phyloP scores from a whole-genome alignment of 2,113 vertebrate species.

The Ophthalmolycus amberensis region DNA sequence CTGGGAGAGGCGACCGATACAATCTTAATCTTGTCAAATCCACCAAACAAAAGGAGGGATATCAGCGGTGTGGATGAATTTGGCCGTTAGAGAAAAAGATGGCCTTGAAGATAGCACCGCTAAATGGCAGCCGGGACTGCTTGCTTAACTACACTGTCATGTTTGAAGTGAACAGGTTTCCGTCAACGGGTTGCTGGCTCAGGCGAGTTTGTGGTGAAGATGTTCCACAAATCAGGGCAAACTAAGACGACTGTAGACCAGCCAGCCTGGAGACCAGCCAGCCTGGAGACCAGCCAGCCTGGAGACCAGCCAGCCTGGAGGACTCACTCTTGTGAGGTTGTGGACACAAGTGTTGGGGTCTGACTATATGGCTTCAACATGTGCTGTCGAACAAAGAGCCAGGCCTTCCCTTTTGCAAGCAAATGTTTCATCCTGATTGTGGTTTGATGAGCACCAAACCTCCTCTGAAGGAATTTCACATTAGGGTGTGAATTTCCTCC shows the following conservation, averaged over 20 bases:
- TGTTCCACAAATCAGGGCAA: background rate
- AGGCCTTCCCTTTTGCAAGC: too few relatives aligned
- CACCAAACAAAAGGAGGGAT: conserved; percentile 58
- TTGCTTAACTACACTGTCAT: background rate
- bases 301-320: too few relatives aligned
- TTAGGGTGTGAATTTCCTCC: too few relatives aligned
- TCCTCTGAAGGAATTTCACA: too few relatives aligned
- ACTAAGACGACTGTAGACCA: conserved; percentile 26
- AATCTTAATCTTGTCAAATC: conserved; percentile 74
- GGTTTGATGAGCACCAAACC: too few relatives aligned
- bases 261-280: too few relatives aligned
- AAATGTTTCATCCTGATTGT: too few relatives aligned
- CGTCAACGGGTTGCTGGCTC: accelerated
- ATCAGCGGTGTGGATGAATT: conserved; percentile 45
- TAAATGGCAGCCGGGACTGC: conserved; percentile 10
- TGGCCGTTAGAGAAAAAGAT: conserved; percentile 20
- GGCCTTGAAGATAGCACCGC: conserved; percentile 30
- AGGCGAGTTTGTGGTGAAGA: background rate
- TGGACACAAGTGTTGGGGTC: background rate
- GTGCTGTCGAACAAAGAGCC: too few relatives aligned
- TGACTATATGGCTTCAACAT: too few relatives aligned
- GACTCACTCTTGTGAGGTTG: background rate
- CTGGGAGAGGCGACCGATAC: conserved; percentile 53
- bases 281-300: too few relatives aligned
- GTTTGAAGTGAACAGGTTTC: conserved; percentile 16